phyloP scores from a whole-genome alignment of 2,888 invertebrate species.

The Lasiommata megera region DNA sequence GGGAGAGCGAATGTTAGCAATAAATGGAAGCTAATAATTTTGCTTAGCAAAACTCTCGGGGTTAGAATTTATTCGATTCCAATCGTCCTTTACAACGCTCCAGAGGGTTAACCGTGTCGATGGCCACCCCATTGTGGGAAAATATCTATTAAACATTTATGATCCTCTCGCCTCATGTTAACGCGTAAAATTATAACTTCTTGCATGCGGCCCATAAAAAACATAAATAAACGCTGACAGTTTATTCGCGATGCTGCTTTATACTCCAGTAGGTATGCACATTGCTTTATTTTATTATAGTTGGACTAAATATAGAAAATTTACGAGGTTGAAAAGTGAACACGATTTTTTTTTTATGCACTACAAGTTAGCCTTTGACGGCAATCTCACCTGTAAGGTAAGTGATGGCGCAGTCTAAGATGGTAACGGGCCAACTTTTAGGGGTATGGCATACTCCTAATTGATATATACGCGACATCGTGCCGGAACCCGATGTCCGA shows the following conservation, averaged over 20 bases:
- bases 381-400: too few species aligned
- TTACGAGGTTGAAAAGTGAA: too few species aligned
- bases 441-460: too few species aligned
- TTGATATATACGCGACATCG: too few species aligned
- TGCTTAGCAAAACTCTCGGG: slow-evolving; percentile 61
- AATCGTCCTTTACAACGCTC: slow-evolving; percentile 69
- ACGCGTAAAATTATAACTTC: slow-evolving; percentile 24
- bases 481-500: too few species aligned
- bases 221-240: slow-evolving; percentile 3
- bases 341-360: too few species aligned
- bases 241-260: background rate
- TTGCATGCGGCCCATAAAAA: background rate
- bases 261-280: background rate
- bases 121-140: slow-evolving; percentile 79
- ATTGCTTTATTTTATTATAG: background rate
- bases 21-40: slow-evolving; percentile 63
- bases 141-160: slow-evolving; percentile 79
- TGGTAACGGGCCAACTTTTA: too few species aligned
- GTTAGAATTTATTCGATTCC: slow-evolving; percentile 65
- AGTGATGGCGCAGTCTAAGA: too few species aligned
- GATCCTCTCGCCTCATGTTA: slow-evolving; percentile 36
- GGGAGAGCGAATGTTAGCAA: slow-evolving; percentile 47
- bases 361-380: too few species aligned
- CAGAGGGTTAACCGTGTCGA: slow-evolving; percentile 73
- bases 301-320: background rate